Percentiles rank a stretch among this genome's conserved stretches.
Evolutionary conservation across 1,140 invertebrate genomes (phyloP).

Genomic region (Diorhabda elongata): DNA sequence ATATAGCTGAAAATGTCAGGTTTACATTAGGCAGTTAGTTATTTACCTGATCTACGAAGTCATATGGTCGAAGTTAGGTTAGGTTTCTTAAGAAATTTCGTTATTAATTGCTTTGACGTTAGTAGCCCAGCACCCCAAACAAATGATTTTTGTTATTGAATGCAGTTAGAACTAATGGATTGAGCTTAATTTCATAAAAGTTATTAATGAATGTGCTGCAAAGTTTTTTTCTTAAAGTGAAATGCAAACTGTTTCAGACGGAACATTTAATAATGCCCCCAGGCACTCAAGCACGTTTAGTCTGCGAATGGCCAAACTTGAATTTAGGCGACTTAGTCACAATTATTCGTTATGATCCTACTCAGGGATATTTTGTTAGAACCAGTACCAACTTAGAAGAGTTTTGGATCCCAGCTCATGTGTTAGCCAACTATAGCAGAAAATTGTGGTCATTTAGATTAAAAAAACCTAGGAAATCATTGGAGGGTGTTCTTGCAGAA

Average conservation of each 20-base stretch:
- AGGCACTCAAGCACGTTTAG: conserved; percentile 52
- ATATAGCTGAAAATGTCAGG: no score
- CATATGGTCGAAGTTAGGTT: no score
- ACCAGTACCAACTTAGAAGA: conserved; percentile 49
- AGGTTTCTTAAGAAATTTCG: no score
- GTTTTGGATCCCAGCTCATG: conserved; percentile 62
- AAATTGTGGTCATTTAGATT: conserved; percentile 60
- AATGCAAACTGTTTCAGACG: conserved; percentile 31
- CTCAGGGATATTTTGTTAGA: conserved; percentile 48
- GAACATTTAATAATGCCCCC: conserved; percentile 50
- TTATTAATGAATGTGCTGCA: no score
- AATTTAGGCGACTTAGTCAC: conserved; percentile 53
- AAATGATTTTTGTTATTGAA: background rate
- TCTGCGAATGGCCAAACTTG: conserved; percentile 52
- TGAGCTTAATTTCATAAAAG: no score
- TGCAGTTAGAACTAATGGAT: background rate
- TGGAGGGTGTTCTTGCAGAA: conserved; percentile 42
- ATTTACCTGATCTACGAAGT: no score
- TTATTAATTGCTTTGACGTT: background rate
- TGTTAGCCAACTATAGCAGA: conserved; percentile 52
- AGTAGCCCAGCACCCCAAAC: background rate
- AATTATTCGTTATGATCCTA: conserved; percentile 49
- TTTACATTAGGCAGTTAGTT: no score
- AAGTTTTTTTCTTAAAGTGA: background rate
- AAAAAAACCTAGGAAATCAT: conserved; percentile 21